Percentiles rank a stretch among this genome's conserved stretches.
Evolutionary conservation across 2,113 vertebrate species (phyloP).

Genomic region (Tragulus kanchil): DNA sequence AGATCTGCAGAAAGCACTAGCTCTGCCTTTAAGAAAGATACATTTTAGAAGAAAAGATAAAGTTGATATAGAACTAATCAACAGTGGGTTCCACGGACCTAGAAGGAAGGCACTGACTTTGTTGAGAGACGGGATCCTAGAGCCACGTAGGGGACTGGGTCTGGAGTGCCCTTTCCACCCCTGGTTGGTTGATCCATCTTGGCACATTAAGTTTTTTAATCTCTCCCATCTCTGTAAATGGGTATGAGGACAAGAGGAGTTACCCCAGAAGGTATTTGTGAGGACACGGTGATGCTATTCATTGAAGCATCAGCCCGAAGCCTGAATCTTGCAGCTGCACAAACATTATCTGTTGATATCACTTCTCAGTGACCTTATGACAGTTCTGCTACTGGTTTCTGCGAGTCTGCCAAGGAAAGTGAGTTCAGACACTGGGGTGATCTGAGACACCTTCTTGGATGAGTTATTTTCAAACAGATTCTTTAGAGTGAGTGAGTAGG

Average conservation of each 20-base stretch:
- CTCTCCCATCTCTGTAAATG: not conserved
- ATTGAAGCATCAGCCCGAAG: not conserved
- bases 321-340: not conserved
- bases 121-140: not conserved
- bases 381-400: not conserved
- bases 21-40: not conserved
- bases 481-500: not conserved
- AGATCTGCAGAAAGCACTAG: not conserved
- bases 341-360: no score
- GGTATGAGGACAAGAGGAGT: not conserved
- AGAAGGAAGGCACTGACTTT: not conserved
- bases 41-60: not conserved
- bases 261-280: not conserved
- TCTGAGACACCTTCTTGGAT: not conserved
- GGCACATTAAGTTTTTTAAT: not conserved
- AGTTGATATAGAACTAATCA: not conserved
- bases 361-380: not conserved
- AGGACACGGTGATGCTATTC: not conserved
- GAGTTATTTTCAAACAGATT: slow-evolving; percentile 37
- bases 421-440: not conserved
- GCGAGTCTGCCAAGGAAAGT: not conserved
- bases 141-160: accelerated
- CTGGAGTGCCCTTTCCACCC: not conserved
- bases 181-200: not conserved
- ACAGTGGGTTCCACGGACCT: not conserved